Evolutionary conservation across 2,888 invertebrate genomes (phyloP), one percentile per base, ranked within the genome.

Genomic region (Drosophila maculinotata): DNA sequence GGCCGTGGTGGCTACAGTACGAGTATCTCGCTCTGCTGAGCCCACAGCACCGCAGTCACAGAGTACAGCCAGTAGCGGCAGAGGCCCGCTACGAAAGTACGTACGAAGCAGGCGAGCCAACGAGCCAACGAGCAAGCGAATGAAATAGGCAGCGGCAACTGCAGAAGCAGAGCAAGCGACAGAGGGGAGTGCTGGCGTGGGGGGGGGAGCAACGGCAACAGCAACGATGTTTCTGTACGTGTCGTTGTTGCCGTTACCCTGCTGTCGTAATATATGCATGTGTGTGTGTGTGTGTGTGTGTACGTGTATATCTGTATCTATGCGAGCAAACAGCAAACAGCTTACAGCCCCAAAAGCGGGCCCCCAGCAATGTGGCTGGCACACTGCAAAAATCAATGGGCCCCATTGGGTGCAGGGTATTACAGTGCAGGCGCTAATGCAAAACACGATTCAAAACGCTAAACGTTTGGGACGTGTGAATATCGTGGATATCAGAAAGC

Each of bases 41-140:
- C 38, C 65, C 57, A 64, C 65, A 56, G 70, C n/a, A n/a, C 70
- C 76, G 56, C 63, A 52, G 70, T 15, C 69, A 28, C 39, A 60
- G 76, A 72, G 76, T 68, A 76, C 57, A 79, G 71, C 71, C 79
- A 69, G 79, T 57, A 45, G 59, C 59, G 56, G 74, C 72, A 69
- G 69, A 66, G 66, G 54, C 65, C 42, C 60, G 76, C 59, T 63
- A 58, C 79, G 75, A 65, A 78, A 44, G 45, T 72, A 62, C 28
- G 69, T 51, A 65, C 66, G 56, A 76, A 57, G 44, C 51, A 38
- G 30, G 54, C 74, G 53, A 72, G 48, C 48, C 48, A 73, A 58
- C 73, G 58, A 74, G 60, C 62, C 47, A 75, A 54, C 76, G 60
- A 75, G 62, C 66, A 70, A 75, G 42, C 79, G 79, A 76, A 44